Evolutionary conservation across 2,888 invertebrate species (phyloP).

Genomic region (Eristalis arbustorum): DNA sequence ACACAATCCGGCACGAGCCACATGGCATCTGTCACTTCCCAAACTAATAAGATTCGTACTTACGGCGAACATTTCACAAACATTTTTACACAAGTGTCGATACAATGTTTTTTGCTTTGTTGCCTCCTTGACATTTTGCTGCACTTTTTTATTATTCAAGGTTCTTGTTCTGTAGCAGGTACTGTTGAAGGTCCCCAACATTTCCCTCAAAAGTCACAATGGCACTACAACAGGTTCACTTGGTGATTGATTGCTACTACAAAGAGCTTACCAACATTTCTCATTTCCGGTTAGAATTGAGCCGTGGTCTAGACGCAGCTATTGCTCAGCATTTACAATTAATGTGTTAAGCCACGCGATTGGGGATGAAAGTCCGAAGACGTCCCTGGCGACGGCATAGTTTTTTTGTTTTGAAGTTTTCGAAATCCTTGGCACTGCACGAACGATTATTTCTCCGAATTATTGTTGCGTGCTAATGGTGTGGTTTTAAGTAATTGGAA

Average conservation of each 20-base stretch:
- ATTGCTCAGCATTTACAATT: neutral
- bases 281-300: neutral
- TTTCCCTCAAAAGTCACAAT: neutral
- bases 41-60: neutral
- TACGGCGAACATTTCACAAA: neutral
- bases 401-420: neutral
- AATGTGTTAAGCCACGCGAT: neutral
- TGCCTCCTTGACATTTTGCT: neutral
- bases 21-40: neutral
- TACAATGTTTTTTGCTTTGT: neutral
- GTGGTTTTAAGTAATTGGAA: slow-evolving; percentile 12
- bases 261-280: neutral
- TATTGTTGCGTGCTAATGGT: slow-evolving; percentile 26
- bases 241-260: neutral
- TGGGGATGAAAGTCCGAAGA: neutral
- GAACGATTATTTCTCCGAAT: slow-evolving; percentile 2
- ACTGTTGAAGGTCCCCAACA: neutral
- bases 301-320: neutral
- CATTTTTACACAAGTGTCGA: neutral
- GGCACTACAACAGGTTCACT: neutral
- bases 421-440: neutral
- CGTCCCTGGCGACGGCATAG: neutral
- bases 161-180: neutral
- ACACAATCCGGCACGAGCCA: neutral
- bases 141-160: neutral